These are phyloP conservation scores for Ectropis crepuscularia DNA, from an alignment of 2,888 invertebrate genomes.

Conservation along the genomic window DNA sequence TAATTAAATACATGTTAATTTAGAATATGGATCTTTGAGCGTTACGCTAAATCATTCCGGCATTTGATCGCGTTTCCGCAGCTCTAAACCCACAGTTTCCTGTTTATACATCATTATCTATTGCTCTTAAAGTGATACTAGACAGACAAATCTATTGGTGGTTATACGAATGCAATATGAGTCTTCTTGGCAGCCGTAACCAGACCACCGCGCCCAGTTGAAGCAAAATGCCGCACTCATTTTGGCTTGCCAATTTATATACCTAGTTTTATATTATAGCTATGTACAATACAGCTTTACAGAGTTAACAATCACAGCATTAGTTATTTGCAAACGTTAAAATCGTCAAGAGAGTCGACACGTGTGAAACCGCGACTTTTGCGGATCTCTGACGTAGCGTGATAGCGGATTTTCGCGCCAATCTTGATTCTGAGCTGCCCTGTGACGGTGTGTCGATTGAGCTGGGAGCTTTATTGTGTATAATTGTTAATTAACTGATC, in stretches of 20 bases:
- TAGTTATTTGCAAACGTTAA: conserved; percentile 54
- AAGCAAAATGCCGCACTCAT: conserved; percentile 84
- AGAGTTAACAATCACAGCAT: conserved; percentile 48
- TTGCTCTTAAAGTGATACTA: conserved; percentile 21
- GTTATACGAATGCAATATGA: conserved; percentile 72
- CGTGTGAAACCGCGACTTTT: conserved; percentile 49
- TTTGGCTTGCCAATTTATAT: conserved; percentile 83
- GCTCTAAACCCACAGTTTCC: conserved; percentile 13
- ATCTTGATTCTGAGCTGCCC: conserved; percentile 49
- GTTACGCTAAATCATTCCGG: background rate
- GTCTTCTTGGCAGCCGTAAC: conserved; percentile 75
- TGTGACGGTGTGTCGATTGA: conserved; percentile 44
- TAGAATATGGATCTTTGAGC: background rate
- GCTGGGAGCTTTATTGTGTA: conserved; percentile 41
- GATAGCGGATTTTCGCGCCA: conserved; percentile 58
- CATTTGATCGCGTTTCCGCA: conserved; percentile 6
- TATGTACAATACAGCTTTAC: conserved; percentile 52
- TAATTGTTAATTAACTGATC: conserved; percentile 38
- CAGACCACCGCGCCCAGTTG: conserved; percentile 73
- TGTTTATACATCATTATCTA: conserved; percentile 13
- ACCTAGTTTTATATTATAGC: conserved; percentile 57
- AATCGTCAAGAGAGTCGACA: conserved; percentile 49
- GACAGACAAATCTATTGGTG: conserved; percentile 31
- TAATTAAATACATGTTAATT: background rate
- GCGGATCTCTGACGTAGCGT: conserved; percentile 40